Evolutionary conservation across 2,113 vertebrate genomes (phyloP).

Genomic region (Eulemur rufifrons): DNA sequence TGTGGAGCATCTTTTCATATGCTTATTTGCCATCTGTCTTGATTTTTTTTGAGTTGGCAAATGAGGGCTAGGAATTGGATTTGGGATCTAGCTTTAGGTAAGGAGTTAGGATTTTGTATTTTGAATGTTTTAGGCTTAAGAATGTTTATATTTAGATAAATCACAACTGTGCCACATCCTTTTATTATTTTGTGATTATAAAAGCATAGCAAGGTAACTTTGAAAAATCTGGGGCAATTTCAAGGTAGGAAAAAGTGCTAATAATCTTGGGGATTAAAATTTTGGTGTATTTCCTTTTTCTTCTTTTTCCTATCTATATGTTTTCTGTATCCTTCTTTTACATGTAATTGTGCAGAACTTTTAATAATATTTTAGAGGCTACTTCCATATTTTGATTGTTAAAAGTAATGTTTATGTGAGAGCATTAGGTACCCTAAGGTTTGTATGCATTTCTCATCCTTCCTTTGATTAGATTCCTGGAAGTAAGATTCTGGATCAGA

Average conservation of each 20-base stretch:
- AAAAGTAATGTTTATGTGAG: not conserved
- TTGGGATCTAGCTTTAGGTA: not conserved
- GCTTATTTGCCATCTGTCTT: not conserved
- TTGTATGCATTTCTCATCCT: not conserved
- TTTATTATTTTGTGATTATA: not conserved
- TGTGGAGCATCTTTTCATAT: not conserved
- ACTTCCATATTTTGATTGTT: not conserved
- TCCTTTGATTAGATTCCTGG: not conserved
- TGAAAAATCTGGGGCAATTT: not conserved
- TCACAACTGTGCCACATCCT: not conserved
- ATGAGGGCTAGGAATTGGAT: not conserved
- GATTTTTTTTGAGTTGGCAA: not conserved
- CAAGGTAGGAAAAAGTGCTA: not conserved
- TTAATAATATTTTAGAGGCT: not conserved
- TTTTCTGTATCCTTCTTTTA: not conserved
- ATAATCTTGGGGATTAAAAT: not conserved
- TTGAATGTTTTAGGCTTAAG: not conserved
- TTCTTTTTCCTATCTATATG: not conserved
- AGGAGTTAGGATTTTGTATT: conserved; percentile 1
- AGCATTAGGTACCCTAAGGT: not conserved
- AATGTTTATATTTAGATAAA: not conserved
- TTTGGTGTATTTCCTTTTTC: not conserved
- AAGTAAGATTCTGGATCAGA: not conserved
- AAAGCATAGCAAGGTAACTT: not conserved
- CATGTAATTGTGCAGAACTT: not conserved